Conservation (phyloP, 2,888 invertebrate genomes). For the Spodoptera littoralis region DNA sequence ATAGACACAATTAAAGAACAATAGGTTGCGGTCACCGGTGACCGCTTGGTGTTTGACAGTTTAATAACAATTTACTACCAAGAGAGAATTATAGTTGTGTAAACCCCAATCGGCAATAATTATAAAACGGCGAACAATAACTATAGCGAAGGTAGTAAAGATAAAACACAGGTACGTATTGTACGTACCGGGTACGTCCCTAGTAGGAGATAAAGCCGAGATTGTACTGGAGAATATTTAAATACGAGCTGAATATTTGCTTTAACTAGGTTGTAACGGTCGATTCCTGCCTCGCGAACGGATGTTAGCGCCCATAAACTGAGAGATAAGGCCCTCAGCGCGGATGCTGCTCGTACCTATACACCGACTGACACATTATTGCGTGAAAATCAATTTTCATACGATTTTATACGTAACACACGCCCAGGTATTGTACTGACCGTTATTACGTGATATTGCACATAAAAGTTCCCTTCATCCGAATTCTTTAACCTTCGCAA, state of each 20-base stretch:
- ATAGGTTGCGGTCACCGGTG: too few species aligned
- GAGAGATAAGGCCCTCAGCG: slow-evolving; percentile 70
- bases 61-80: slow-evolving; percentile 26
- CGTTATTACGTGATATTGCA: slow-evolving; percentile 29
- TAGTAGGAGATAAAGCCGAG: slow-evolving; percentile 52
- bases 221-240: slow-evolving; percentile 66
- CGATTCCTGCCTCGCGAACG: slow-evolving; percentile 69
- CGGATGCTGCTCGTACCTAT: slow-evolving; percentile 50
- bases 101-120: slow-evolving; percentile 48
- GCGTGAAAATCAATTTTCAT: slow-evolving; percentile 60
- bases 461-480: slow-evolving; percentile 27
- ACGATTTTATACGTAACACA: slow-evolving; percentile 34
- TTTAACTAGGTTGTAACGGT: slow-evolving; percentile 71
- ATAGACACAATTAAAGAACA: too few species aligned
- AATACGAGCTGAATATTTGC: slow-evolving; percentile 72
- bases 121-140: slow-evolving; percentile 48
- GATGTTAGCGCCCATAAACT: slow-evolving; percentile 74
- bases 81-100: slow-evolving; percentile 41
- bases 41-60: too few species aligned
- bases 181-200: slow-evolving; percentile 21
- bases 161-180: slow-evolving; percentile 51
- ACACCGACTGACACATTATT: slow-evolving; percentile 59
- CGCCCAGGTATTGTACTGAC: slow-evolving; percentile 31
- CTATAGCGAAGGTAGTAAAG: slow-evolving; percentile 42
- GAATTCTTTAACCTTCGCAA: slow-evolving; percentile 43